phyloP scores from a whole-genome alignment of 2,888 invertebrate genomes.

The Diaperis boleti region DNA sequence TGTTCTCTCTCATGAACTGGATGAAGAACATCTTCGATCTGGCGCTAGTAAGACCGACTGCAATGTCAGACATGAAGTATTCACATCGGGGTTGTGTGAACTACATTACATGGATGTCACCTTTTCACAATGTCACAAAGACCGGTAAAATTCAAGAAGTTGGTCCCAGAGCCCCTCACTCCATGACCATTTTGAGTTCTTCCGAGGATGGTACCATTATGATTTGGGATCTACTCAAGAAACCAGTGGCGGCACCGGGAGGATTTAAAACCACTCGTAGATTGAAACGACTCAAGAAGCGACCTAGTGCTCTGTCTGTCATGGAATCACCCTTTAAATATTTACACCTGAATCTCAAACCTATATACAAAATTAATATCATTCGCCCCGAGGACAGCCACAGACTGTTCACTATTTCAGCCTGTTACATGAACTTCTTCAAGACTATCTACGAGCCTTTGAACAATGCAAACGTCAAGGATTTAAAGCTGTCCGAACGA shows the following conservation, averaged over 20 bases:
- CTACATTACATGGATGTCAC: conserved; percentile 77
- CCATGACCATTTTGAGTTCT: conserved; percentile 75
- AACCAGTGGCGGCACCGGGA: conserved; percentile 55
- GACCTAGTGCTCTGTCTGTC: conserved; percentile 72
- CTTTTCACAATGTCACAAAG: conserved; percentile 70
- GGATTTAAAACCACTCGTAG: conserved; percentile 57
- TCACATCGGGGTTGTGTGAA: conserved; percentile 77
- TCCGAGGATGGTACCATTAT: conserved; percentile 77
- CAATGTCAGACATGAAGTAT: conserved; percentile 70
- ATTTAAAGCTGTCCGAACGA: conserved; percentile 44
- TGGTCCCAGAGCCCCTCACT: conserved; percentile 61
- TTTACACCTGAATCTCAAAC: conserved; percentile 73
- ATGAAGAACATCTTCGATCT: conserved; percentile 74
- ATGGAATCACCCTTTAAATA: conserved; percentile 73
- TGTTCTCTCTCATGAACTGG: conserved; percentile 72
- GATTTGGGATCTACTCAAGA: conserved; percentile 78
- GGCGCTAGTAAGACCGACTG: conserved; percentile 72
- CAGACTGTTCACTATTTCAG: conserved; percentile 54
- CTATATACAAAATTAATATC: conserved; percentile 71
- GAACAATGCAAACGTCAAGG: conserved; percentile 36
- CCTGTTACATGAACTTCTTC: conserved; percentile 40
- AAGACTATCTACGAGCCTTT: conserved; percentile 44
- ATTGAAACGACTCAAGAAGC: conserved; percentile 67
- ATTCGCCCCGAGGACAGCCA: conserved; percentile 63
- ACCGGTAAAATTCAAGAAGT: conserved; percentile 70